Base-by-base conservation (phyloP, 2,797 vertebrate species). In the Rhinophrynus dorsalis region DNA sequence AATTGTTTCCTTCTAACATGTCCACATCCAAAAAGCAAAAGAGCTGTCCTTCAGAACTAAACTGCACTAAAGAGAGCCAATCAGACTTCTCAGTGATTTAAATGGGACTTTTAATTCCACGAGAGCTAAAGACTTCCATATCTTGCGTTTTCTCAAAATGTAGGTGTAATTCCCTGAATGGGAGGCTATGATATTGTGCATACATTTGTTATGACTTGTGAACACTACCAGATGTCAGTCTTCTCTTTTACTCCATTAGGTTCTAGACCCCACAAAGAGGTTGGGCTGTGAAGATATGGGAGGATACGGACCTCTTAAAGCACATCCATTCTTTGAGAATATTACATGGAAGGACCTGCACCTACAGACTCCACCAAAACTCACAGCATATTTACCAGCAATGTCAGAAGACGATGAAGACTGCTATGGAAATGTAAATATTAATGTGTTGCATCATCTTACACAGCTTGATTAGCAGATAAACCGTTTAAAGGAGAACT, bases 361-460 rank as follows among this genome's bases (percentile, higher is more conserved):
- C 80, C 81, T 92, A 76, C 96, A 98, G 81, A 97, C 91, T 0
- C 95, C 97, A 0, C 97, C 97, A 1, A 99, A 98, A 79, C 96
- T 99, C 75, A 99, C 96, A 0, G 94, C 97, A 0, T 99, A 98
- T 80, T 84, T 99, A 76, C 97, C 97, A 1, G 97, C 97, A 48
- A 99, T 99, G 97, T 98, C 97, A 0, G 97, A 99, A 75, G 97
- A 99, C 32, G 97, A 99, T 12, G 97, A 99, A 80, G 97, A 99
- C 84, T 99, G 96, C 89, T 99, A 99, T 1, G 97, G 97, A 85
- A 99, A 99, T 6, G 97, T 99, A 86, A 88, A 91, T 78, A n/a
- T n/a, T n/a, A n/a, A n/a, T n/a, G n/a, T n/a, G n/a, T n/a, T n/a
- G n/a, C n/a, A n/a, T n/a, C n/a, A n/a, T n/a, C n/a, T n/a, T n/a